Conservation (phyloP, 2,113 vertebrate genomes). For the Pygoscelis antarcticus region DNA sequence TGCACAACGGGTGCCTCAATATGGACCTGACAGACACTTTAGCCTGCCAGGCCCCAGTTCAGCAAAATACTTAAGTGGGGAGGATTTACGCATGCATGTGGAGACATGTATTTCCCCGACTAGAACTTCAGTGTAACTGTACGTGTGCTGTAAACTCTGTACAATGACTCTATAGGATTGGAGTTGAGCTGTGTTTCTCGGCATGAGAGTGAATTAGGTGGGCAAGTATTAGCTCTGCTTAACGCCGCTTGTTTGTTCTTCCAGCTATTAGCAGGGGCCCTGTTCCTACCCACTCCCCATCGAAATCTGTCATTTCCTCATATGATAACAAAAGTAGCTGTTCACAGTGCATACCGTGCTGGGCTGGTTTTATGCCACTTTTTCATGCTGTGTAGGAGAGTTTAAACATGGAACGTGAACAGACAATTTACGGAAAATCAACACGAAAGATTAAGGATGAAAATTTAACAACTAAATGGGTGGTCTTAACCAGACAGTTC, state of each 20-base stretch:
- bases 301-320: neutral
- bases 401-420: neutral
- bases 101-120: neutral
- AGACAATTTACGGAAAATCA: neutral
- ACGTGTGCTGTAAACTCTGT: neutral
- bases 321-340: neutral
- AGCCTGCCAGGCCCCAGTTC: neutral
- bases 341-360: neutral
- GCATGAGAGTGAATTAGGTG: neutral
- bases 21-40: neutral
- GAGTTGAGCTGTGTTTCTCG: neutral
- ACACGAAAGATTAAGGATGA: neutral
- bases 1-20: rapidly evolving
- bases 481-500: neutral
- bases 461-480: neutral
- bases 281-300: neutral
- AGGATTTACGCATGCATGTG: neutral
- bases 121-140: neutral
- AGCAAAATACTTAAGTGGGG: neutral
- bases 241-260: neutral
- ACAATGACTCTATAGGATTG: neutral
- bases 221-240: neutral
- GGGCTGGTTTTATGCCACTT: neutral
- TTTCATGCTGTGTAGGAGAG: neutral
- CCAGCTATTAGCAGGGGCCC: neutral